Conservation (phyloP, 2,888 invertebrate genomes). For the Girardia tigrina region DNA sequence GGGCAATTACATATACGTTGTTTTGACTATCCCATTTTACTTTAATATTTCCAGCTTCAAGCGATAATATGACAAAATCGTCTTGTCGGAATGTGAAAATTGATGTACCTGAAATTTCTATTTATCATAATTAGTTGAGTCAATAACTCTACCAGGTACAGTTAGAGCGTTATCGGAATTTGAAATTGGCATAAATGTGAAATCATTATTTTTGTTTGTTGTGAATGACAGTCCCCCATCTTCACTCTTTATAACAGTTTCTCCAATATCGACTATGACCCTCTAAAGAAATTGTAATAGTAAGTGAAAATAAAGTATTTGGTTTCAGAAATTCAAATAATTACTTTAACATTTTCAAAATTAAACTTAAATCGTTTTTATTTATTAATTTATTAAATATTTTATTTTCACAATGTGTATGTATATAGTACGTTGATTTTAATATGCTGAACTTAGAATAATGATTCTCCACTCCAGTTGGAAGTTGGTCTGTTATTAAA, state of each 20-base stretch:
- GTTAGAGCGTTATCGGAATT: background rate
- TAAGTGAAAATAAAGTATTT: too few species aligned
- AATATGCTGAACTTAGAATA: too few species aligned
- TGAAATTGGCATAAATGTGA: background rate
- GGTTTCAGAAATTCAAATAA: too few species aligned
- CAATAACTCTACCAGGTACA: background rate
- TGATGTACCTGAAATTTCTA: background rate
- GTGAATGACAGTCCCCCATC: background rate
- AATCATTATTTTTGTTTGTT: background rate
- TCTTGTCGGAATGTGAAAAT: slow-evolving; percentile 10
- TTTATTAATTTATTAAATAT: too few species aligned
- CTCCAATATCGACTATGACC: background rate
- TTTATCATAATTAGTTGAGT: background rate
- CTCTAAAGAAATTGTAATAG: background rate
- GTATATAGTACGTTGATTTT: too few species aligned
- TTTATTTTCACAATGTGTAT: too few species aligned
- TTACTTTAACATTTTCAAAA: too few species aligned
- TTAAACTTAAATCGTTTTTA: too few species aligned
- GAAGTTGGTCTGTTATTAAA: too few species aligned
- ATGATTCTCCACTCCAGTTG: too few species aligned
- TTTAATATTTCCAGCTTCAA: slow-evolving; percentile 35
- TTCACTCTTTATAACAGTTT: background rate
- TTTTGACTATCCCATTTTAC: slow-evolving; percentile 38
- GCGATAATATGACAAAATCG: background rate
- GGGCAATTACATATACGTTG: slow-evolving; percentile 37